phyloP scores from a whole-genome alignment of 2,797 vertebrate species.

The Pseudotriccus pelzelni region DNA sequence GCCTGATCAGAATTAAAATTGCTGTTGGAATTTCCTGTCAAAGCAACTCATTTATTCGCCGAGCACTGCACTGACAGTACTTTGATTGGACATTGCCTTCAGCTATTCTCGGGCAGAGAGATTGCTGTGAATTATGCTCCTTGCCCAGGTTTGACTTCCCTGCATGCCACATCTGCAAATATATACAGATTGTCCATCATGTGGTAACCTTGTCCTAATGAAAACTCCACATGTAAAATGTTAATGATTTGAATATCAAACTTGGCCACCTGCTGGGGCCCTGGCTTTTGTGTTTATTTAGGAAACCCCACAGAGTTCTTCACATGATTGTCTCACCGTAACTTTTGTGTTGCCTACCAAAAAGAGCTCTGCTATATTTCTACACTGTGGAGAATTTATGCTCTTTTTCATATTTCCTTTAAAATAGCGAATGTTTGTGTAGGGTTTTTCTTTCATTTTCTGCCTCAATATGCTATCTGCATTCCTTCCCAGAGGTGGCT shows the following conservation, averaged over 20 bases:
- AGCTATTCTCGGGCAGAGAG: constrained; percentile 74
- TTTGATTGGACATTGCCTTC: constrained; percentile 85
- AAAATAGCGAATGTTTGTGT: neutral
- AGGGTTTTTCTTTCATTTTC: neutral
- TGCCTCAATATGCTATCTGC: neutral
- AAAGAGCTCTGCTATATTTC: neutral
- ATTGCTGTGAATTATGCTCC: constrained; percentile 77
- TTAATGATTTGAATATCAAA: constrained; percentile 78
- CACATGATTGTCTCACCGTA: constrained; percentile 70
- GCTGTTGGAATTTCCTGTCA: constrained; percentile 89
- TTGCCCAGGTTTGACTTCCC: constrained; percentile 62
- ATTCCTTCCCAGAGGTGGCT: constrained; percentile 32
- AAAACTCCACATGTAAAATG: constrained; percentile 81
- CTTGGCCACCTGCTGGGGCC: constrained; percentile 84
- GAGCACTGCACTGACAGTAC: constrained; percentile 78
- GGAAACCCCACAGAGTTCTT: constrained; percentile 70
- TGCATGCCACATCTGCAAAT: constrained; percentile 73
- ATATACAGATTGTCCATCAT: constrained; percentile 81
- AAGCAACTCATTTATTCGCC: constrained; percentile 88
- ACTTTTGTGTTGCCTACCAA: constrained; percentile 9
- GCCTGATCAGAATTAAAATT: constrained; percentile 95
- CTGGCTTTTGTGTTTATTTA: constrained; percentile 83
- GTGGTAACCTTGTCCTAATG: constrained; percentile 78
- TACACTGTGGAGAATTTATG: neutral
- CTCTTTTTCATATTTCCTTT: neutral